Conservation (phyloP, 2,797 vertebrate genomes). For the Podargus strigoides region DNA sequence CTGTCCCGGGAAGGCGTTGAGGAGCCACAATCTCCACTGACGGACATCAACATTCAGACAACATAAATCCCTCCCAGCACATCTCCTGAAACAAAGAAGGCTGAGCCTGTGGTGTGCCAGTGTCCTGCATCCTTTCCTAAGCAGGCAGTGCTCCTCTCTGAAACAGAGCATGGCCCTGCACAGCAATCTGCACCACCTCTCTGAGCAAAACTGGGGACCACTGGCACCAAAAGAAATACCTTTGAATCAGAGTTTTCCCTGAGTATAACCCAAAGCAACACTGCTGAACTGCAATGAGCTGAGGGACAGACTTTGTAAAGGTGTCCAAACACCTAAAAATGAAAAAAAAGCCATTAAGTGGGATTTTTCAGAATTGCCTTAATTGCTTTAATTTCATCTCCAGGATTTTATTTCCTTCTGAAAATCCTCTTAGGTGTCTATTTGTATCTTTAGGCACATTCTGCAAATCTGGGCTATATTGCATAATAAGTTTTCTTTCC, state of each 20-base stretch:
- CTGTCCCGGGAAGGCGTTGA: not conserved
- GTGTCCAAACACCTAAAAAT: not conserved
- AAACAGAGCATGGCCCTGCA: not conserved
- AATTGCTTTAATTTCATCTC: not conserved
- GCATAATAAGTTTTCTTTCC: conserved; percentile 6
- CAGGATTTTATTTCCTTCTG: not conserved
- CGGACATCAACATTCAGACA: not conserved
- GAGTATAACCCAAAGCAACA: not conserved
- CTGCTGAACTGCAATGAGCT: not conserved
- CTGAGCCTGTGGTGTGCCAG: not conserved
- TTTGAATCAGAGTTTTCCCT: not conserved
- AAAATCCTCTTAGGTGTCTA: not conserved
- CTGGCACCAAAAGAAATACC: not conserved
- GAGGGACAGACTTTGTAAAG: not conserved
- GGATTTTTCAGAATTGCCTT: not conserved
- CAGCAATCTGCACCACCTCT: not conserved
- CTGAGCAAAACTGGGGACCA: not conserved
- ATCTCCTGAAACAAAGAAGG: not conserved
- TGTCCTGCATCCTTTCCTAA: not conserved
- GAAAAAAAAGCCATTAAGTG: not conserved
- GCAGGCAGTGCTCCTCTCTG: not conserved
- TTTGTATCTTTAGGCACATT: not conserved
- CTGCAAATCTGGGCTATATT: not conserved
- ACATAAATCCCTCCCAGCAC: not conserved
- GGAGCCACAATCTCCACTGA: not conserved